These are phyloP conservation scores for Pristionchus mayeri DNA, from an alignment of 2,888 invertebrate species.

Conservation along the genomic window DNA sequence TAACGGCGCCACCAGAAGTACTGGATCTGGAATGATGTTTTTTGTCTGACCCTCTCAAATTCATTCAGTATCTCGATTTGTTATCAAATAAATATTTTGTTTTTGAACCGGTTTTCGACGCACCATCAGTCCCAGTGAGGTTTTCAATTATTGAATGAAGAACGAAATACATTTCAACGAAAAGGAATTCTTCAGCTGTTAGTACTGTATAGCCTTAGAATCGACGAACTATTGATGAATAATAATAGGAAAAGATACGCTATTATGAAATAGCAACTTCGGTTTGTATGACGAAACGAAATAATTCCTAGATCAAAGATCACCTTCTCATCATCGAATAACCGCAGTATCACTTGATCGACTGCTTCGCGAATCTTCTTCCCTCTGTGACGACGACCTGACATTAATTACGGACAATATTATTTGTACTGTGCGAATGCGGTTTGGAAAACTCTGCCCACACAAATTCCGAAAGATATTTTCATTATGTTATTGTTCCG, in stretches of 20 bases:
- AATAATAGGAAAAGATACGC: neutral
- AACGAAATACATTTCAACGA: no score
- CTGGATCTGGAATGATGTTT: slow-evolving; percentile 3
- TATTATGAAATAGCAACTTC: no score
- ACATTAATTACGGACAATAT: no score
- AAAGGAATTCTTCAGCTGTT: no score
- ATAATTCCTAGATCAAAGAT: neutral
- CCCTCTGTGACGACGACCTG: neutral
- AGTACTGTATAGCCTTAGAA: no score
- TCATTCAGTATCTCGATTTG: no score
- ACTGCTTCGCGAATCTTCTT: slow-evolving; percentile 24
- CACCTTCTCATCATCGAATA: slow-evolving; percentile 46
- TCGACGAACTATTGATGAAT: neutral
- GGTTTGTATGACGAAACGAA: no score
- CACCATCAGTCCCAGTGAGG: neutral
- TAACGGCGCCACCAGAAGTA: slow-evolving; percentile 38
- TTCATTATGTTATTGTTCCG: no score
- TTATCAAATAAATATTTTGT: neutral
- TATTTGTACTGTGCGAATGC: no score
- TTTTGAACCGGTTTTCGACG: neutral
- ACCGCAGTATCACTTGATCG: slow-evolving; percentile 2
- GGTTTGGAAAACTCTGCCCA: no score
- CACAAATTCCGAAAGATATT: neutral
- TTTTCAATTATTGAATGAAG: no score
- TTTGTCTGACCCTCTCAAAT: neutral